Evolutionary conservation across 2,888 invertebrate species (phyloP).

Genomic region (Orchestes rusci): DNA sequence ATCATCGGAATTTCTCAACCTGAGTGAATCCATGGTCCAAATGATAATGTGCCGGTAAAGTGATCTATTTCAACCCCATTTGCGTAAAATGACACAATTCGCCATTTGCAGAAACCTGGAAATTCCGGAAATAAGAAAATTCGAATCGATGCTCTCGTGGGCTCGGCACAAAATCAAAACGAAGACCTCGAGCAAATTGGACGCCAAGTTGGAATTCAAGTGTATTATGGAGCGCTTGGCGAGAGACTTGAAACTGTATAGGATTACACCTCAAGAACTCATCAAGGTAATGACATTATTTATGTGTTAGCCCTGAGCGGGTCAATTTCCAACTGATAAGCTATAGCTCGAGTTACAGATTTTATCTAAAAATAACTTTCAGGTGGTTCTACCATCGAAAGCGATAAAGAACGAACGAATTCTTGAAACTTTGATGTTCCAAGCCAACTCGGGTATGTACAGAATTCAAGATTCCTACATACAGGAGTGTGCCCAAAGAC

Average conservation of each 20-base stretch:
- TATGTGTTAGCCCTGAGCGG: no score
- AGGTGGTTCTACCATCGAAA: constrained; percentile 85
- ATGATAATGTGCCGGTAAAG: constrained; percentile 73
- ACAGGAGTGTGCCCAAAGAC: constrained; percentile 78
- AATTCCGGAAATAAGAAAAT: constrained; percentile 82
- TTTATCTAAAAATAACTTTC: no score
- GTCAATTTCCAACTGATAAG: not conserved
- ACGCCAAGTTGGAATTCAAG: constrained; percentile 83
- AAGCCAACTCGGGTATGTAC: constrained; percentile 89
- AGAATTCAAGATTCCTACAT: constrained; percentile 82
- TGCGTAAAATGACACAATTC: not conserved
- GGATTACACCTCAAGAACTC: constrained; percentile 87
- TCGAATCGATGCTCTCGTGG: constrained; percentile 90
- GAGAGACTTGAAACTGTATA: constrained; percentile 79
- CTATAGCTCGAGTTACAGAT: no score
- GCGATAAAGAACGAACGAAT: constrained; percentile 89
- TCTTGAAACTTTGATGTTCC: constrained; percentile 86
- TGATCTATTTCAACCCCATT: not conserved
- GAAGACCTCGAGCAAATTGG: constrained; percentile 71
- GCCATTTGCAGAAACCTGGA: constrained; percentile 79
- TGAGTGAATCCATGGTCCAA: constrained; percentile 92
- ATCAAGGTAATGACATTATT: constrained; percentile 70
- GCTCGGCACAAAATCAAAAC: constrained; percentile 76
- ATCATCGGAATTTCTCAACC: constrained; percentile 73
- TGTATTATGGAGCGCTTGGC: constrained; percentile 89